Conservation (phyloP, 1,140 invertebrate species). For the Hylaeus volcanicus region DNA sequence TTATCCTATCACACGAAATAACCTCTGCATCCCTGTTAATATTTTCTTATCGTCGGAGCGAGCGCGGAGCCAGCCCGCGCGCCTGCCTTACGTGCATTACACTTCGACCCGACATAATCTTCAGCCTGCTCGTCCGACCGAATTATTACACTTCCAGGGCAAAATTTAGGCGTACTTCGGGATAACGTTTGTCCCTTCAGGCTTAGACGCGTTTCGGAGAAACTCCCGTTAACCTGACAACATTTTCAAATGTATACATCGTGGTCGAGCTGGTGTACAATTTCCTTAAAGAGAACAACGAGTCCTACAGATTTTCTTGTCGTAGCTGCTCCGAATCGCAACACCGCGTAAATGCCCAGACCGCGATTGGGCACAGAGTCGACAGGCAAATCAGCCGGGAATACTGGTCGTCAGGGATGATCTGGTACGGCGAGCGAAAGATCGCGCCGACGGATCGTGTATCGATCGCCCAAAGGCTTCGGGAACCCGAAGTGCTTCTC, state of each 20-base stretch:
- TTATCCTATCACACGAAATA: constrained; percentile 66
- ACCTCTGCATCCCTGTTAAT: constrained; percentile 61
- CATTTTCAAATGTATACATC: background rate
- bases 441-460: background rate
- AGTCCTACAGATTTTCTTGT: too few species aligned
- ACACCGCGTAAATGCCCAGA: too few species aligned
- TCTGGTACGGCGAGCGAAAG: background rate
- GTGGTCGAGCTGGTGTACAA: too few species aligned
- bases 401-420: too few species aligned
- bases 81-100: constrained; percentile 40
- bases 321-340: too few species aligned
- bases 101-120: constrained; percentile 33
- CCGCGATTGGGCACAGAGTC: too few species aligned
- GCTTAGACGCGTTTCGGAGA: constrained; percentile 18
- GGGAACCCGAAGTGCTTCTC: background rate
- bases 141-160: constrained; percentile 61
- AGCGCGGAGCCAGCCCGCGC: background rate
- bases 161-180: constrained; percentile 45
- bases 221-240: background rate
- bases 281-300: too few species aligned
- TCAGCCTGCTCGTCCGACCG: constrained; percentile 51
- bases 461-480: background rate
- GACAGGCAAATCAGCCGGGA: too few species aligned
- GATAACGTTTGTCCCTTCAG: constrained; percentile 26
- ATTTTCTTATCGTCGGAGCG: constrained; percentile 59